Base-by-base conservation (phyloP, 2,888 invertebrate species). In the Phyto melanocephala region DNA sequence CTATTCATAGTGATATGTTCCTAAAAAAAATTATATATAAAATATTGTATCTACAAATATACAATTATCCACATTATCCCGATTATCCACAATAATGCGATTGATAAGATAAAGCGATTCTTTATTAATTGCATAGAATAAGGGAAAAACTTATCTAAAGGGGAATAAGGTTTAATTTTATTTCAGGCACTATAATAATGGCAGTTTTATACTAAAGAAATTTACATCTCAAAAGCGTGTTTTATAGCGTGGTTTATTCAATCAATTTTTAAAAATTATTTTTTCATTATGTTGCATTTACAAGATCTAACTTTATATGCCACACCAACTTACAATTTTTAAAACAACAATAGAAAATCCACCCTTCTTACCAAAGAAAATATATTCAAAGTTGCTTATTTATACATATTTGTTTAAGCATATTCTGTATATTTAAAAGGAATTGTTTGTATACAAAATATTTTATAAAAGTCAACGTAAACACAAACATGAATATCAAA, bases 401-500 rank as follows among this genome's bases (percentile, higher is more conserved):
- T 37, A 0, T n/a, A n/a, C n/a, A n/a, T 35, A 20, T 58, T 37
- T 58, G 17, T 58, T 20, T 35, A 11, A 11, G n/a, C 28, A 28
- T 6, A 28, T 28, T 40, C 4, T 60, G 40, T 22, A 20, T 22
- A 22, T 40, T 35, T 37, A 8, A 58, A 13, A 58, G 58, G 5
- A 58, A 13, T 58, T 37, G 20, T 58, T 58, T 58, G 17, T 35
- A 17, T 37, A 58, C 20, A 58, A 33, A 54, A n/a, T 28, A 54
- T 33, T 58, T 11, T 20, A 11, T 22, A 22, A 20, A 50, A n/a
- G n/a, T n/a, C n/a, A 45, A 45, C 45, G 37, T 45, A 28, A 35
- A 52, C 42, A 65, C 17, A 63, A 52, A 72, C 65, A 52, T 28
- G 52, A 15, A 11, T 52, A 71, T 52, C 37, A 65, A 72, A 52